Percentiles rank a stretch among this genome's conserved stretches.
These are phyloP conservation scores for Drosophila chauvacae DNA, from an alignment of 1,140 invertebrate genomes.

Conservation along the genomic window DNA sequence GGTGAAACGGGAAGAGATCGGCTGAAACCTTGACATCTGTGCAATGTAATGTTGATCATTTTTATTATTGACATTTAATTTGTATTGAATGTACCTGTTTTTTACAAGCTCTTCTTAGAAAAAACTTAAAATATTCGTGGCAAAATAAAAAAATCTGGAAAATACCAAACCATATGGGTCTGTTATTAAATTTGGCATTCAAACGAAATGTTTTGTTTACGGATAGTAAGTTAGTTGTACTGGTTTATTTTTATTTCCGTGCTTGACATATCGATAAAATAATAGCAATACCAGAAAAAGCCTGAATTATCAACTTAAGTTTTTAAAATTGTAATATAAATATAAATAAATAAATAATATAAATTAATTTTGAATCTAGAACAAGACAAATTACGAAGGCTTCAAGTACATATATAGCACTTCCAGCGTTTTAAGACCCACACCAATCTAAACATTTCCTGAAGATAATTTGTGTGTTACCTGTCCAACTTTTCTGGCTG, in stretches of 20 bases:
- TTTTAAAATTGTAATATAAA: too few species aligned
- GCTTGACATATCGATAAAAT: background rate
- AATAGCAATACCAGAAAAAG: background rate
- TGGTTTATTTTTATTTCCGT: background rate
- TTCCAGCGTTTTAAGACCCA: background rate
- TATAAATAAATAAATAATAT: too few species aligned
- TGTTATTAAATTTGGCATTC: background rate
- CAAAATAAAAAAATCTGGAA: background rate
- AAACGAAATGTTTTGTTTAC: background rate
- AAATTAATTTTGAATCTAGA: too few species aligned
- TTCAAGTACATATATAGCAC: too few species aligned
- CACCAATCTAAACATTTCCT: too few species aligned
- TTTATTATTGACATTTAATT: conserved; percentile 21
- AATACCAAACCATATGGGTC: background rate
- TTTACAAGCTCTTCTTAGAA: background rate
- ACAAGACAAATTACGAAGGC: too few species aligned
- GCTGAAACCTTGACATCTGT: conserved; percentile 46
- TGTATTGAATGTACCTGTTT: background rate
- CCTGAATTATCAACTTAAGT: too few species aligned
- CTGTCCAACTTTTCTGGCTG: conserved; percentile 33
- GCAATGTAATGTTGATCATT: conserved; percentile 14
- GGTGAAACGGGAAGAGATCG: conserved; percentile 27
- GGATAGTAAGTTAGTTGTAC: background rate
- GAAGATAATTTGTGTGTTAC: background rate
- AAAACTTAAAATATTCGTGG: background rate